Conservation (phyloP, 1,140 invertebrate species). For the Kradibia gibbosae region DNA sequence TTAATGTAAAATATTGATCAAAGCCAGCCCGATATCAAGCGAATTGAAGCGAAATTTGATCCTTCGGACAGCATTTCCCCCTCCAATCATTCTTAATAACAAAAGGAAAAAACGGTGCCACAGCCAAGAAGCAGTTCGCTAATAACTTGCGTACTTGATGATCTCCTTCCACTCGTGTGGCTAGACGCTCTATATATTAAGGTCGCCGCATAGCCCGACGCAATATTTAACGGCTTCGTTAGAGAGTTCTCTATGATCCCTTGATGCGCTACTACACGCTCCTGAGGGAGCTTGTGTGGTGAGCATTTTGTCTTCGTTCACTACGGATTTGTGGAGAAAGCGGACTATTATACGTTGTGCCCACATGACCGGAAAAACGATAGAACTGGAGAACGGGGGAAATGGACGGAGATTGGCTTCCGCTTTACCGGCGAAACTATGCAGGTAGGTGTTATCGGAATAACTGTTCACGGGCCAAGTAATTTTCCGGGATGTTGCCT, state of each 20-base stretch:
- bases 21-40: neutral
- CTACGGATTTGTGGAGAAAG: neutral
- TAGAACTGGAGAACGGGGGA: neutral
- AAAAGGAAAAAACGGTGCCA: neutral
- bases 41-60: neutral
- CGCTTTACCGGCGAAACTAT: neutral
- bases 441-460: slow-evolving; percentile 6
- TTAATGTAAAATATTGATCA: neutral
- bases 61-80: neutral
- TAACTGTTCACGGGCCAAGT: slow-evolving; percentile 14
- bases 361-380: neutral
- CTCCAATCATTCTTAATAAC: neutral
- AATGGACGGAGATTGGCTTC: neutral
- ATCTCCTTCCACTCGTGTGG: too few relatives aligned
- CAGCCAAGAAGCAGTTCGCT: too few relatives aligned
- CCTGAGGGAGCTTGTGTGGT: neutral
- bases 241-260: neutral
- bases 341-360: slow-evolving; percentile 4
- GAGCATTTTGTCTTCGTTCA: neutral
- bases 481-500: neutral
- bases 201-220: neutral
- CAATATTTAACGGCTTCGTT: neutral
- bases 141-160: too few relatives aligned
- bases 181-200: too few relatives aligned
- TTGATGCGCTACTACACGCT: neutral